Evolutionary conservation across 2,797 vertebrate species (phyloP), one percentile per base, ranked within the genome.

Genomic region (Sebastes itinus): DNA sequence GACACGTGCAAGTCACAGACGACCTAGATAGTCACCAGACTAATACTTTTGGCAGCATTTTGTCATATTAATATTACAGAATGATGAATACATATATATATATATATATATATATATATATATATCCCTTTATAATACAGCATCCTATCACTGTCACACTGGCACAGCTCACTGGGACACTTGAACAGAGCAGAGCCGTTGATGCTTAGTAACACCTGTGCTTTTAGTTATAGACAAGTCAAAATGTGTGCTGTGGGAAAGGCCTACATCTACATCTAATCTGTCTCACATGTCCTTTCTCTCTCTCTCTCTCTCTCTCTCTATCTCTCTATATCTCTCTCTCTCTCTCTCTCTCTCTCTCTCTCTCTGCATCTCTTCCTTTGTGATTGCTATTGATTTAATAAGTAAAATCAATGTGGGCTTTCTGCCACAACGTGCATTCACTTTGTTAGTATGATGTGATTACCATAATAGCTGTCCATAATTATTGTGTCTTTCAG

Each of bases 11-110:
- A 55, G 35, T 61, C 27, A 81, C 49, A 80, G 46, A 82, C 74
- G 79, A 86, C 77, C 78, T 62, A 84, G 23, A 30, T 69, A 72
- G 30, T 59, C 52, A 75, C 6, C 66, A 74, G 75, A 80, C 52
- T 68, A 18, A 46, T 46, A 33, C 38, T 49, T 61, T 69, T 80
- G 65, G 42, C 55, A 75, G 16, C 27, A 46, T 46, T 46, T 46
- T 14, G 13, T 27, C 16, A 49, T 52, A 30, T 33, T 68, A 23
- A 35, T n/a, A 61, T 32, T 8, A 77, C 6, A 71, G 14, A 49
- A 2, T 22, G 8, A 12, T 18, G 46, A 20, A 49, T 18, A 46
- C 7, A 46, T 46, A 33, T 33, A 32, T 8, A 30, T 35, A 35
- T 11, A 35, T 16, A 60, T 18, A 38, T 38, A 38, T 42, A 28